Conservation (phyloP, 1,140 invertebrate genomes). For the Carposina sasakii region DNA sequence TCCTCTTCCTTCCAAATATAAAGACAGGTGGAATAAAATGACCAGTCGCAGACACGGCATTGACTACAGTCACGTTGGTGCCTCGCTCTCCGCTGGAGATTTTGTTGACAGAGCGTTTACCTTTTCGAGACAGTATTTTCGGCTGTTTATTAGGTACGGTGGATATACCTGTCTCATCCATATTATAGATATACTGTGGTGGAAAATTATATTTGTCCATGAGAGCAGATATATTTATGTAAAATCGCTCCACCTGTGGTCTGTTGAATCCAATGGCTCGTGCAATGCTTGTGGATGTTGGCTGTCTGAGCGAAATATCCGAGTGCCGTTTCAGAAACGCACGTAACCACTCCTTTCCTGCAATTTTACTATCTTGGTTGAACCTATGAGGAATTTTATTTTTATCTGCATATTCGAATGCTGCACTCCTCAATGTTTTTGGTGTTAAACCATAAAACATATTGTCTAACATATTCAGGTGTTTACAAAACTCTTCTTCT, state of each 20-base stretch:
- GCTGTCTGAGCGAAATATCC: slow-evolving; percentile 9
- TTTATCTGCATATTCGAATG: slow-evolving; percentile 13
- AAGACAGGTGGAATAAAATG: slow-evolving; percentile 39
- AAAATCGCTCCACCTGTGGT: slow-evolving; percentile 19
- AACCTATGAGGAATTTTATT: slow-evolving; percentile 18
- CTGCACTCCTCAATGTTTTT: neutral
- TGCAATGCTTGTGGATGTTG: slow-evolving; percentile 11
- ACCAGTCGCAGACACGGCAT: slow-evolving; percentile 34
- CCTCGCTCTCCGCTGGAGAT: slow-evolving; percentile 42
- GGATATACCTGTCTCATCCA: slow-evolving; percentile 49
- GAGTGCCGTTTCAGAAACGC: slow-evolving; percentile 16
- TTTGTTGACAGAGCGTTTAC: slow-evolving; percentile 32
- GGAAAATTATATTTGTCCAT: slow-evolving; percentile 21
- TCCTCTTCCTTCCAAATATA: slow-evolving; percentile 44
- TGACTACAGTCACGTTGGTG: slow-evolving; percentile 36
- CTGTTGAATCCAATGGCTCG: slow-evolving; percentile 27
- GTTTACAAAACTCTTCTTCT: slow-evolving; percentile 6
- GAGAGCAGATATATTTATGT: slow-evolving; percentile 10
- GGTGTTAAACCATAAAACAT: slow-evolving; percentile 6
- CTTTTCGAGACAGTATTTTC: slow-evolving; percentile 38
- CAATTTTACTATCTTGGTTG: slow-evolving; percentile 12
- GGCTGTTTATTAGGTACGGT: slow-evolving; percentile 39
- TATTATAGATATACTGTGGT: slow-evolving; percentile 34
- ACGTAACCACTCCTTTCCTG: slow-evolving; percentile 18
- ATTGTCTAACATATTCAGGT: slow-evolving; percentile 1